phyloP scores from a whole-genome alignment of 2,113 vertebrate species.

The Halichoerus grypus region DNA sequence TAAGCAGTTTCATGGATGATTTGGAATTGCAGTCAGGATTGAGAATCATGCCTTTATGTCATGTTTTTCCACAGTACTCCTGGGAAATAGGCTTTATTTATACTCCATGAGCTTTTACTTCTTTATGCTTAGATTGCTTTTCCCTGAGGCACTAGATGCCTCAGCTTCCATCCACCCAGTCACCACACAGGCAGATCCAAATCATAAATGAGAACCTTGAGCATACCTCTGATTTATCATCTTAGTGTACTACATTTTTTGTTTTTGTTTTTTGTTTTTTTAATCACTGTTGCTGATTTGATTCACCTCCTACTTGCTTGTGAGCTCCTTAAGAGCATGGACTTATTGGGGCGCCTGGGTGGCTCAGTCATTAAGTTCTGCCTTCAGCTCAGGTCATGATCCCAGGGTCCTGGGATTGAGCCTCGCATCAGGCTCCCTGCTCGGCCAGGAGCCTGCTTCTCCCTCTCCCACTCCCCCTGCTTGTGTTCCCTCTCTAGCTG shows the following conservation, averaged over 20 bases:
- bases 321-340: not conserved
- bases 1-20: not conserved
- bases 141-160: not conserved
- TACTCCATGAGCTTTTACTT: not conserved
- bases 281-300: not conserved
- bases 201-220: not conserved
- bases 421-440: no score
- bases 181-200: not conserved
- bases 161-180: no score
- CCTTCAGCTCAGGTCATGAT: no score
- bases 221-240: not conserved
- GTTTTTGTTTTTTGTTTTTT: not conserved
- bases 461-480: no score
- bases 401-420: no score
- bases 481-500: no score
- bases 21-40: not conserved
- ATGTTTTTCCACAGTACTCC: not conserved
- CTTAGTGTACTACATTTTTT: accelerated
- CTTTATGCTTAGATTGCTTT: not conserved
- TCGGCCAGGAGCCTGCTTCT: no score
- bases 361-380: no score
- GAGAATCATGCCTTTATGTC: not conserved
- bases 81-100: not conserved
- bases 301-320: not conserved
- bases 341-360: not conserved